Conservation (phyloP, 2,888 invertebrate species). For the Thyatira batis region DNA sequence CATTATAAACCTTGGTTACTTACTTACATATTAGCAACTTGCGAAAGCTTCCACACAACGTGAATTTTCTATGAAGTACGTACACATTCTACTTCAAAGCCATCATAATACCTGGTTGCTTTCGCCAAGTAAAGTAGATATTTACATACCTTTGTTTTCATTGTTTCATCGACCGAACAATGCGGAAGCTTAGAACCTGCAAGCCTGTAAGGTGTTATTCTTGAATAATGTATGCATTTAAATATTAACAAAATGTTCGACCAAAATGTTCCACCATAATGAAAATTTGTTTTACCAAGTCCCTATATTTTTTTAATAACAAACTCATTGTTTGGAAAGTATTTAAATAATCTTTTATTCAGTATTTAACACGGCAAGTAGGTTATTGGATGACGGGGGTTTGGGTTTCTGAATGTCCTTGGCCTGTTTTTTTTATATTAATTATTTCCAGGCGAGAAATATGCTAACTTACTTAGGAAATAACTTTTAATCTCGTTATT, state of each 20-base stretch:
- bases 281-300: slow-evolving; percentile 14
- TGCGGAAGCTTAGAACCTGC: neutral
- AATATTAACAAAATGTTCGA: slow-evolving; percentile 16
- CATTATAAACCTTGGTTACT: slow-evolving; percentile 8
- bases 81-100: slow-evolving; percentile 17
- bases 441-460: neutral
- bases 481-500: no score
- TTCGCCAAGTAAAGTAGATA: neutral
- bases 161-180: slow-evolving; percentile 2
- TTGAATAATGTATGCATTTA: slow-evolving; percentile 17
- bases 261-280: slow-evolving; percentile 16
- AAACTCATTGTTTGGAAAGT: slow-evolving; percentile 4
- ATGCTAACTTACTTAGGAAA: no score
- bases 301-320: slow-evolving; percentile 10
- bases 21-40: slow-evolving; percentile 15
- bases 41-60: no score
- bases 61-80: no score
- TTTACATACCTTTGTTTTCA: neutral
- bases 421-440: neutral
- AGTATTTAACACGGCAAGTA: neutral
- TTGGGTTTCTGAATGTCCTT: neutral
- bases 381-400: neutral
- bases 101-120: neutral
- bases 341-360: slow-evolving; percentile 14
- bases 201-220: slow-evolving; percentile 6